These are phyloP conservation scores for Ips typographus DNA, from an alignment of 1,140 invertebrate species.

Conservation along the genomic window DNA sequence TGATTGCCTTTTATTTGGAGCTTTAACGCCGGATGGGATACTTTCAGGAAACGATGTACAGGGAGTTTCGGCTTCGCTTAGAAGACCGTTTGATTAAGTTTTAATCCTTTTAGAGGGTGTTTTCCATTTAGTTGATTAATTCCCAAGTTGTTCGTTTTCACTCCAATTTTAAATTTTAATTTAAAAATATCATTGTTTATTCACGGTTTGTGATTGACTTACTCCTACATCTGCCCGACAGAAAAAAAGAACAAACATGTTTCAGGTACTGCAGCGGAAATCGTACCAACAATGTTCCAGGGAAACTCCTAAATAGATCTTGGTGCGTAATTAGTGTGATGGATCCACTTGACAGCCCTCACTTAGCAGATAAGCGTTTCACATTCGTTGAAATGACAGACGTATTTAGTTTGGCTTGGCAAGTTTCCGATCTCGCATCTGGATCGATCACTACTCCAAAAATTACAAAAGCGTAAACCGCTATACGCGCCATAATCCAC, in stretches of 20 bases:
- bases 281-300: conserved; percentile 27
- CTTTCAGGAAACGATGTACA: conserved; percentile 23
- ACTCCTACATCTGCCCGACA: not conserved
- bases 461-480: not conserved
- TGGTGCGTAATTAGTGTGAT: conserved; percentile 33
- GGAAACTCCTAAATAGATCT: conserved; percentile 24
- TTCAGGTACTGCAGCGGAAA: conserved; percentile 26
- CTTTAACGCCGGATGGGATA: conserved; percentile 31
- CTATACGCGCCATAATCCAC: not conserved
- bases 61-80: not conserved
- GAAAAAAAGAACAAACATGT: conserved; percentile 17
- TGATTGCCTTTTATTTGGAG: conserved; percentile 51
- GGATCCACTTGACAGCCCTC: conserved; percentile 31
- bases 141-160: not conserved
- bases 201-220: not conserved
- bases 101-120: conserved; percentile 23
- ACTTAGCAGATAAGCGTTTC: conserved; percentile 27
- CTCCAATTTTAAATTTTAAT: not conserved
- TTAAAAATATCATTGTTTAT: not conserved
- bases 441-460: not conserved
- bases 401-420: conserved; percentile 33
- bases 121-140: conserved; percentile 21
- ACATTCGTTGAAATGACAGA: conserved; percentile 26
- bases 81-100: conserved; percentile 19
- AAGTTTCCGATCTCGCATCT: not conserved